Base-by-base conservation (phyloP, 2,888 invertebrate genomes). In the Invenusta paracnida region DNA sequence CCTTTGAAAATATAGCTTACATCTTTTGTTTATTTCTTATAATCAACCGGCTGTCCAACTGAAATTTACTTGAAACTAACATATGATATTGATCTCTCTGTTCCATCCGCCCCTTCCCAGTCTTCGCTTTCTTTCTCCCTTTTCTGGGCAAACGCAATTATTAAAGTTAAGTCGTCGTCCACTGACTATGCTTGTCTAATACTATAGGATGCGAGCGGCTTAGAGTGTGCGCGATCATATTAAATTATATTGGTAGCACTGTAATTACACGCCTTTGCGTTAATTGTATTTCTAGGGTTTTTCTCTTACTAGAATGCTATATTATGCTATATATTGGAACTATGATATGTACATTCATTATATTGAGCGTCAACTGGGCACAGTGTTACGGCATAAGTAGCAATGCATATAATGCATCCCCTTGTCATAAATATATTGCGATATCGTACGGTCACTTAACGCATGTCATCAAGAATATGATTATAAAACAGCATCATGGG, bases 191-290 rank as follows among this genome's bases (percentile, higher is more conserved):
- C n/a, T n/a, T n/a, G n/a, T n/a, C n/a, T n/a, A n/a, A n/a, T n/a
- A n/a, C n/a, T n/a, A n/a, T n/a, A n/a, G n/a, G n/a, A n/a, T n/a
- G n/a, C n/a, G n/a, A n/a, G n/a, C n/a, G n/a, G n/a, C n/a, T n/a
- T n/a, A n/a, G n/a, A n/a, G 17, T 17, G 48, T 23, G 73, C 73
- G 73, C 73, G 73, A 73, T 73, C 73, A 73, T 73, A 73, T 73
- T 73, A 73, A 73, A 73, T 73, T 73, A 73, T 73, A 73, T 73
- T 73, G 73, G 73, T 73, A 23, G 73, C 73, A 23, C 73, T 73
- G 73, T 73, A 73, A 73, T 73, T 73, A 73, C 23, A 73, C 73
- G 73, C 73, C 73, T 73, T 73, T 13, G 73, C 73, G 73, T 73
- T 73, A 73, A 73, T 73, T 73, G 73, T 73, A 73, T 73, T 73